Base-by-base conservation (phyloP, 2,888 invertebrate genomes). In the Aleiodes testaceus region DNA sequence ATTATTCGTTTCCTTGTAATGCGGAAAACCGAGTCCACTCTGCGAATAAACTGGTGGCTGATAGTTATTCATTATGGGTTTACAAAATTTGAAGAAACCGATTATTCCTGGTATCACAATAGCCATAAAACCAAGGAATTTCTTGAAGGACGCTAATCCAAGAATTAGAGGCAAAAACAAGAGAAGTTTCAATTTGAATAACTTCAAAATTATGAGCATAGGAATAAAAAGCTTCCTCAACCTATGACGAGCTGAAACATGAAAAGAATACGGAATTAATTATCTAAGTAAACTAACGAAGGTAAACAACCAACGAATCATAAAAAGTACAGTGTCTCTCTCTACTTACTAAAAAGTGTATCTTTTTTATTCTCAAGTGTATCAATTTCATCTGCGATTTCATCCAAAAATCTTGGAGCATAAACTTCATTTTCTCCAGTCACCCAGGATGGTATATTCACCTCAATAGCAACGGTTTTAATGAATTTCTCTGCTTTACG, bases 31-130 rank as follows among this genome's bases (percentile, higher is more conserved):
- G 4, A 94, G 89, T n/a, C 94, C 94, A 63, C 93, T 92, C 0
- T 93, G 92, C 0, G 92, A 91, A 82, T 94, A 94, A 79, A 94
- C 92, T 0, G 93, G 93, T 0, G 85, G 86, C 59, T 87, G 82
- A 72, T 84, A 84, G 67, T 74, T 79, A 2, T 90, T 90, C 11
- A 91, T 83, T 78, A 91, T 90, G 0, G 94, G 94, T 79, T 93
- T 94, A 89, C 94, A 95, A 79, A 95, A 90, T 84, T 95, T 95
- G 87, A 95, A 94, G 89, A 94, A 95, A 36, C 94, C 95, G 80
- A 95, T 95, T 0, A 95, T 88, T 75, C 95, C 94, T 68, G 95
- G 95, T 74, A 95, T 89, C 47, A 95, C 90, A 36, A 95, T 91
- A 11, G 95, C 95, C 82, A 94, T 89, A 86, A 95, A 92, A 52